A percentile compares a stretch with the other conserved stretches of the same genome.
Conservation (phyloP, 1,140 invertebrate species). For the Temnothorax longispinosus region DNA sequence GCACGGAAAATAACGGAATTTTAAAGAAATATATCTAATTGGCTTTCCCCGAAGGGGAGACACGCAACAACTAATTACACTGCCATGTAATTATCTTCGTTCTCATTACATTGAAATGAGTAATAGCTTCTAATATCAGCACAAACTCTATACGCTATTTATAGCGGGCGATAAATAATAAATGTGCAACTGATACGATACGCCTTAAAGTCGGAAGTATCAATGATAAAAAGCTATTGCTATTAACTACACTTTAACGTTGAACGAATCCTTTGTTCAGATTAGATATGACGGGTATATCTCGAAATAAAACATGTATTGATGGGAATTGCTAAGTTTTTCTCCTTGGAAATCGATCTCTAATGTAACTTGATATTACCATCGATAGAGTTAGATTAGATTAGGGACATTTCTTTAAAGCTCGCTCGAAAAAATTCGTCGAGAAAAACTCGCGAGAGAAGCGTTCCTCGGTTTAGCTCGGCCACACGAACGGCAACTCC, state of each 20-base stretch:
- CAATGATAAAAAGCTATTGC: background rate
- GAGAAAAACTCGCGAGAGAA: background rate
- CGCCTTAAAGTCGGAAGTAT: background rate
- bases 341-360: background rate
- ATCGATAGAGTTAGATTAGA: background rate
- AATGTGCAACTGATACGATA: background rate
- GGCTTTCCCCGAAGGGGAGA: background rate
- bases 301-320: background rate
- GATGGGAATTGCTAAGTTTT: background rate
- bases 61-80: background rate
- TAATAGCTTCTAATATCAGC: constrained; percentile 25
- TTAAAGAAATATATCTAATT: constrained; percentile 1
- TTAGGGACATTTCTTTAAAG: background rate
- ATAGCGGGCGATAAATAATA: constrained; percentile 13
- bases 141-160: constrained; percentile 2
- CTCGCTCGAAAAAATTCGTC: background rate
- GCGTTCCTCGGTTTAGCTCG: constrained; percentile 25
- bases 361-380: background rate
- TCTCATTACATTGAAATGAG: background rate
- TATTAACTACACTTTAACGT: background rate
- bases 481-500: background rate
- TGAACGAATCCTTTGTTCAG: background rate
- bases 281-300: constrained; percentile 1
- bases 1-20: background rate
- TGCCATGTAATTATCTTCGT: background rate